Percentiles rank a stretch among this genome's conserved stretches.
phyloP scores from a whole-genome alignment of 2,888 invertebrate genomes.

The Dolichopus griseipennis region DNA sequence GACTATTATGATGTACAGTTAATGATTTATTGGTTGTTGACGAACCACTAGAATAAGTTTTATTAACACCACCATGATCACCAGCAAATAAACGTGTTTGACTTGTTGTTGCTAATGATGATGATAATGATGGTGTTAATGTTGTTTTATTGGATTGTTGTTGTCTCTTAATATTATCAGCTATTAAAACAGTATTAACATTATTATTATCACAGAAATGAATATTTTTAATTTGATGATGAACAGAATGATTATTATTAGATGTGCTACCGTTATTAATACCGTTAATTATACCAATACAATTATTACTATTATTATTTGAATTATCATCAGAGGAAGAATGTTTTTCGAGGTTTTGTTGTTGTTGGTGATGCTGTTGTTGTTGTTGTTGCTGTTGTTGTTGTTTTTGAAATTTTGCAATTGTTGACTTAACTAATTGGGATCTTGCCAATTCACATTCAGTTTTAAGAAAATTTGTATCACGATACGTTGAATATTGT shows the following conservation, averaged over 20 bases:
- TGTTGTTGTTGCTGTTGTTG: constrained; percentile 16
- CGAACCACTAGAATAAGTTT: neutral
- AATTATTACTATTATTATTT: constrained; percentile 18
- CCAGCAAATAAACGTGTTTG: neutral
- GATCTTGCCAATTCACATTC: constrained; percentile 41
- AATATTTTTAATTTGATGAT: constrained; percentile 7
- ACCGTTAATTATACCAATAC: constrained; percentile 14
- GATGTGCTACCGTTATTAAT: constrained; percentile 14
- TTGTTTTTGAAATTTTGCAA: constrained; percentile 17
- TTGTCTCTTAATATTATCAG: constrained; percentile 19
- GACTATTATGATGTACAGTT: neutral
- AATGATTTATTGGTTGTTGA: neutral
- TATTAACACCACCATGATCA: constrained; percentile 12
- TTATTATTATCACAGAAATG: constrained; percentile 20
- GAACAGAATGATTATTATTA: constrained; percentile 17
- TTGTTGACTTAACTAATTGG: constrained; percentile 29
- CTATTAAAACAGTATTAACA: constrained; percentile 19
- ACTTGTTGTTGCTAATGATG: neutral
- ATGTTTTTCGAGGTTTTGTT: neutral
- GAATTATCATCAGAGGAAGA: constrained; percentile 9
- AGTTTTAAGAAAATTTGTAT: constrained; percentile 38
- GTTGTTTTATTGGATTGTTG: constrained; percentile 23
- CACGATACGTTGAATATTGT: constrained; percentile 18
- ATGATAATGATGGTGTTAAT: constrained; percentile 20
- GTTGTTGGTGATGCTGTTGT: constrained; percentile 13